A percentile compares a stretch with the other conserved stretches of the same genome.
Evolutionary conservation across 1,140 invertebrate genomes (phyloP).

Genomic region (Carposina sasakii): DNA sequence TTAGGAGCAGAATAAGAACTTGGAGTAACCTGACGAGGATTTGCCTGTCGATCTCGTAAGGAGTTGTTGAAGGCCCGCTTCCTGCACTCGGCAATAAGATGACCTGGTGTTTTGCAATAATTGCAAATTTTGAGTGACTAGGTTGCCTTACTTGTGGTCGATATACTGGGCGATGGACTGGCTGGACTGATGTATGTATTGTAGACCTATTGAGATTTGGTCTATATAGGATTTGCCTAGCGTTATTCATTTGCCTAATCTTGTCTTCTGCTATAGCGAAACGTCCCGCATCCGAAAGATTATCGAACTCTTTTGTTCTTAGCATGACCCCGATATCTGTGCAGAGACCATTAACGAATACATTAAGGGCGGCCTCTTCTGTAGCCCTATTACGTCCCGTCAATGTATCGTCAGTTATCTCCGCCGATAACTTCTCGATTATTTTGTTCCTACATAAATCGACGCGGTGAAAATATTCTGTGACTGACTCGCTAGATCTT

Average conservation of each 20-base stretch:
- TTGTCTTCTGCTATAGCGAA: constrained; percentile 18
- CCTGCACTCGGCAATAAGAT: constrained; percentile 12
- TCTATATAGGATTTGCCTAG: constrained; percentile 5
- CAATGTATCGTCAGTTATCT: constrained; percentile 6
- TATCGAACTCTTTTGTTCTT: constrained; percentile 12
- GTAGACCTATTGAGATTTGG: not conserved
- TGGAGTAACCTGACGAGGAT: not conserved
- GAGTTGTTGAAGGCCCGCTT: constrained; percentile 17
- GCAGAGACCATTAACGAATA: constrained; percentile 14
- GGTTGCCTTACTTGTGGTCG: not conserved
- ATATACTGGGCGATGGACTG: not conserved
- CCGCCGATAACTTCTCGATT: constrained; percentile 12
- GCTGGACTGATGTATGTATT: not conserved
- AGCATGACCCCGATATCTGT: constrained; percentile 14
- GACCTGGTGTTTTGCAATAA: constrained; percentile 16
- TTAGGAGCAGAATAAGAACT: not conserved
- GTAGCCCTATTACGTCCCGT: constrained; percentile 1
- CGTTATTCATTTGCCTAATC: constrained; percentile 13
- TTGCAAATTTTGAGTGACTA: constrained; percentile 14
- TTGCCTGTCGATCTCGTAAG: not conserved
- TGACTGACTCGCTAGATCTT: constrained; percentile 5
- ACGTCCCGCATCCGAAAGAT: constrained; percentile 5
- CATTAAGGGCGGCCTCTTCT: constrained; percentile 15
- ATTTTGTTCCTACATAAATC: constrained; percentile 18
- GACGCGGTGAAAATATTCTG: constrained; percentile 15